Evolutionary conservation across 2,113 vertebrate species (phyloP), one percentile per base, ranked within the genome.

Genomic region (Tachuris rubrigastra): DNA sequence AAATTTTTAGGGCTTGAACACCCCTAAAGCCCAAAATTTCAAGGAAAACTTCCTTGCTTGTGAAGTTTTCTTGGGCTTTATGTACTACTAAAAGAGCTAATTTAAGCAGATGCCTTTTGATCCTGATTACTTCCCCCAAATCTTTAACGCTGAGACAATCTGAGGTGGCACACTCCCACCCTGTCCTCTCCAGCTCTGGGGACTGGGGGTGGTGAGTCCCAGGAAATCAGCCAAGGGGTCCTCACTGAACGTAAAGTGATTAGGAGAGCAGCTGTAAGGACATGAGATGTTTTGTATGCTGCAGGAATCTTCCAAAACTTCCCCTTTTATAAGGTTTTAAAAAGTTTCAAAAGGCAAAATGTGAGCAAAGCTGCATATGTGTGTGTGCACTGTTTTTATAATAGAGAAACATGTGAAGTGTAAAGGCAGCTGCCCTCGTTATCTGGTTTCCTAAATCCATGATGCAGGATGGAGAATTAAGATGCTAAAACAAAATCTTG

Each of bases 61-160:
- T 76, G 80, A 77, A 91, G 66, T 28, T 28, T 59, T 65, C n/a
- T 44, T 44, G n/a, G 18, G 10, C 30, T 86, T 75, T 50, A 31
- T 42, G 18, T 39, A 44, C 58, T 30, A 33, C 31, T 17, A 60
- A 37, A 16, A 55, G 50, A 31, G 5, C 14, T 52, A 77, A 89
- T 85, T 73, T 30, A 87, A 85, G 20, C 18, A 86, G 71, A 79
- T 53, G 19, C 20, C 28, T 94, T 89, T 91, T 86, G 65, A 89
- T 91, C 67, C 53, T 0, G 0, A 52, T 6, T 53, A 5, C 46
- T 76, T 83, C 39, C 39, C 31, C 21, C 16, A 60, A 5, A 50
- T 52, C 33, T 86, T 37, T 47, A 24, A 13, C 24, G 41, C 24
- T n/a, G 55, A 41, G 74, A 37, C 31, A 19, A 60, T 25, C 23